These are phyloP conservation scores for Tetramorium bicarinatum DNA, from an alignment of 2,888 invertebrate species.

Conservation along the genomic window DNA sequence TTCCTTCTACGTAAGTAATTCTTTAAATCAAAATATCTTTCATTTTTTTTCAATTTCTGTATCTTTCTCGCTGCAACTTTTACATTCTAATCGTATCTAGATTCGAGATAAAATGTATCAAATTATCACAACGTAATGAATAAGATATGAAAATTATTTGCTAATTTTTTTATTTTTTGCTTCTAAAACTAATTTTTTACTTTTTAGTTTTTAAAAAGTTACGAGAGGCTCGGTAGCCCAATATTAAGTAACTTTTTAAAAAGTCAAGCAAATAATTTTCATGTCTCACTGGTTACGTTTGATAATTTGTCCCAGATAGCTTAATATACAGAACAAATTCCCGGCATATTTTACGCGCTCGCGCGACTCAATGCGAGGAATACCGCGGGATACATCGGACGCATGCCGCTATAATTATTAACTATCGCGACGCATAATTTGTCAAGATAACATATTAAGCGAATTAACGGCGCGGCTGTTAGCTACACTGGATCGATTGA, in stretches of 20 bases:
- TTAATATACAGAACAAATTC: conserved; percentile 7
- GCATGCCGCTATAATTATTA: conserved; percentile 33
- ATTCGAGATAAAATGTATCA: no score
- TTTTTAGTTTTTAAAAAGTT: no score
- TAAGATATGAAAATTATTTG: no score
- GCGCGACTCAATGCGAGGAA: not conserved
- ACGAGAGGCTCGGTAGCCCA: no score
- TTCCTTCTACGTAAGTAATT: conserved; percentile 92
- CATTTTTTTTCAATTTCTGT: not conserved
- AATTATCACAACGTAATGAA: no score
- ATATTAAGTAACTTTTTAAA: no score
- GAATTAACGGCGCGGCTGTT: conserved; percentile 50
- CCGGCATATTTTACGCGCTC: not conserved
- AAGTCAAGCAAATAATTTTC: no score
- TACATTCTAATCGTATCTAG: not conserved
- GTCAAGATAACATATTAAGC: conserved; percentile 54
- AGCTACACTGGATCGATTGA: conserved; percentile 41
- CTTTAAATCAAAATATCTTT: not conserved
- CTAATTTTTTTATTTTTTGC: no score
- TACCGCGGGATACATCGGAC: not conserved
- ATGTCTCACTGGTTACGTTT: no score
- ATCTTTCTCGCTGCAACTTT: not conserved
- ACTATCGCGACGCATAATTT: conserved; percentile 48
- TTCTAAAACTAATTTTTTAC: no score
- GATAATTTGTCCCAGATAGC: no score